Conservation (phyloP, 2,888 invertebrate genomes). For the Harpalus rufipes region DNA sequence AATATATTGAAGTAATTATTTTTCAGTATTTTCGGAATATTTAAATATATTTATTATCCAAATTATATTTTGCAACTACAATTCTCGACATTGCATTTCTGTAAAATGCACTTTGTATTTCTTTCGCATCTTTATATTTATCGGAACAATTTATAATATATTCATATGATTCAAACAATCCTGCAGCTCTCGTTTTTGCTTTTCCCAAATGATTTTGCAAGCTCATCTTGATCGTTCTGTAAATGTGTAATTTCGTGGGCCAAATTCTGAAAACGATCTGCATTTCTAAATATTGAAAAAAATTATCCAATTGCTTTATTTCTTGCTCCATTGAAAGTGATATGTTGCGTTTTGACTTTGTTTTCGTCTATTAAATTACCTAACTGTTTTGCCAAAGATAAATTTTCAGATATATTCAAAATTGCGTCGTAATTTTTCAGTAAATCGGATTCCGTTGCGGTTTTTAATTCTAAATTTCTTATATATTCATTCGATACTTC, state of each 20-base stretch:
- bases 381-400: neutral
- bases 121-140: neutral
- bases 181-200: neutral
- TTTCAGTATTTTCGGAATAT: too few relatives aligned
- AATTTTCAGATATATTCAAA: neutral
- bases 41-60: neutral
- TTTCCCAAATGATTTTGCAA: neutral
- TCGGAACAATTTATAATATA: constrained; percentile 4
- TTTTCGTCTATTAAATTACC: constrained; percentile 12
- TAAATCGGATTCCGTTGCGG: neutral
- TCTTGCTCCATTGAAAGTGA: neutral
- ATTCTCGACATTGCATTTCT: neutral
- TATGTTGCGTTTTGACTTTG: neutral
- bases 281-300: neutral
- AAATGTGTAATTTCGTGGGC: neutral
- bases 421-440: neutral
- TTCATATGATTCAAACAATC: neutral
- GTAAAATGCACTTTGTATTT: neutral
- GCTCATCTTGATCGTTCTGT: neutral
- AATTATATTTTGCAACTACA: neutral
- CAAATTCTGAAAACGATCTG: neutral
- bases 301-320: neutral
- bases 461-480: constrained; percentile 12
- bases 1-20: too few relatives aligned
- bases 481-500: neutral